Evolutionary conservation across 2,797 vertebrate species (phyloP), one percentile per base, ranked within the genome.

Genomic region (Periophthalmus magnuspinnatus): DNA sequence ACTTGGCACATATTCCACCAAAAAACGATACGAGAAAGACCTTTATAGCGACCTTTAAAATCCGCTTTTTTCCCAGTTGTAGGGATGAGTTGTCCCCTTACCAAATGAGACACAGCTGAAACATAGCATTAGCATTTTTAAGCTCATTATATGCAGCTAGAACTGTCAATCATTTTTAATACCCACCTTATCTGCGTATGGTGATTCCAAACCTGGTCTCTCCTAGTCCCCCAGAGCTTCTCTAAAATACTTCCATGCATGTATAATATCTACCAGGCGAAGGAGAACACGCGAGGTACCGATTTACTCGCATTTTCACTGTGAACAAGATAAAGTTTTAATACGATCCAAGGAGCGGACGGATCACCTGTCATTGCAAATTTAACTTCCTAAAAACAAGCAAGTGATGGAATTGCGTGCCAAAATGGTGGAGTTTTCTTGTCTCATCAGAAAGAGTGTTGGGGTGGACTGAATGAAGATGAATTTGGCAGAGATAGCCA

Each of bases 401-500:
- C 64, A 45, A 38, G 34, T 61, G 59, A 76, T 32, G 28, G 57
- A 78, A 62, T 63, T 56, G 59, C 76, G 59, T 61, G 32, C 65
- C 21, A 62, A 57, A 78, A 70, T 65, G 19, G 54, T 62, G 38
- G 64, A 58, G 58, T 68, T 84, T 78, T 76, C 65, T 60, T 68
- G 69, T 66, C 47, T 68, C 68, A 67, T 82, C 74, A 81, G 71
- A 81, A 45, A 69, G 62, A 74, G 72, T 60, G 72, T 71, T 67
- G 65, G 68, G 64, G 68, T 47, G 65, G 13, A 36, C 2, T 2
- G 65, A 73, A 73, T 78, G 68, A 57, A 69, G 68, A 81, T 63
- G 68, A 56, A 80, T 78, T 34, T 38, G 71, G 52, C 24, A 63
- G 58, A 79, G 56, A 67, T 59, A 47, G 21, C 48, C 65, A 78